phyloP scores from a whole-genome alignment of 2,888 invertebrate genomes.

The Leucophora obtusa region DNA sequence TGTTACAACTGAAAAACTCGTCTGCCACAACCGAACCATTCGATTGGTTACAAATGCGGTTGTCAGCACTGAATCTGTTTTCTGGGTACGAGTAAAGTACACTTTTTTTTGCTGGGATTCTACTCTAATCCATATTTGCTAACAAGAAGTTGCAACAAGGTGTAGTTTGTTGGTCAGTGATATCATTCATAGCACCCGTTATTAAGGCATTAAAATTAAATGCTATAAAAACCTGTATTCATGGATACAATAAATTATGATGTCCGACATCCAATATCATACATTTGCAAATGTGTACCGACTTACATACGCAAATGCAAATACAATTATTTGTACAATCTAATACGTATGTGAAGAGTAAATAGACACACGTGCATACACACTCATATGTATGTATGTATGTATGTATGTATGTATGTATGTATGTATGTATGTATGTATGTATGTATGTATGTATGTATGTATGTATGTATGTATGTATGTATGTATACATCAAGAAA shows the following conservation, averaged over 20 bases:
- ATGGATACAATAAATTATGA: slow-evolving; percentile 55
- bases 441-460: no score
- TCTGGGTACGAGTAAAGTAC: no score
- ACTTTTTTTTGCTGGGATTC: slow-evolving; percentile 27
- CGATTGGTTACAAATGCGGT: no score
- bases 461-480: no score
- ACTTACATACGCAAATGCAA: slow-evolving; percentile 7
- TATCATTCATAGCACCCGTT: slow-evolving; percentile 64
- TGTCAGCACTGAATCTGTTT: no score
- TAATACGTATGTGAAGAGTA: slow-evolving; percentile 37
- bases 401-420: no score
- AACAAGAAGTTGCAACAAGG: slow-evolving; percentile 49
- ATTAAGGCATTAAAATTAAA: slow-evolving; percentile 46
- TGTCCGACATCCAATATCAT: slow-evolving; percentile 56
- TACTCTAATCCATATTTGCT: slow-evolving; percentile 7
- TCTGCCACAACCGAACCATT: no score
- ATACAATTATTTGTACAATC: slow-evolving; percentile 35
- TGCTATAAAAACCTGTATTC: slow-evolving; percentile 53
- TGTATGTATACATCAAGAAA: no score
- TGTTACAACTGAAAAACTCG: no score
- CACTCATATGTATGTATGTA: background rate
- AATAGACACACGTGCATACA: slow-evolving; percentile 8
- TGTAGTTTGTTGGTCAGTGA: slow-evolving; percentile 63
- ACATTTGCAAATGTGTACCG: slow-evolving; percentile 21
- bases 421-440: no score